These are phyloP conservation scores for Philopedon plagiatum DNA, from an alignment of 2,888 invertebrate species.

Conservation along the genomic window DNA sequence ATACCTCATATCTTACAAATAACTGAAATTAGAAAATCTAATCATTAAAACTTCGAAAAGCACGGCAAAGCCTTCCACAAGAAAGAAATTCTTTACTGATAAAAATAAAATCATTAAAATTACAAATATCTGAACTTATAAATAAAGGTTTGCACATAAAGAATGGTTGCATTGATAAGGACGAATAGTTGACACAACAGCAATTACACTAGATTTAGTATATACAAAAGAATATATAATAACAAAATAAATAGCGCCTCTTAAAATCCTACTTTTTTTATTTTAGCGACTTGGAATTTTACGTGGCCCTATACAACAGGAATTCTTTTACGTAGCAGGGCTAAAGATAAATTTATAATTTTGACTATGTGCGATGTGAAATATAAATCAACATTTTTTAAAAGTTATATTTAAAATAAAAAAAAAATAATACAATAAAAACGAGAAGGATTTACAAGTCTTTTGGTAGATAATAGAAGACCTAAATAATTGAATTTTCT, in stretches of 20 bases:
- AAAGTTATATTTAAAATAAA: slow-evolving; percentile 16
- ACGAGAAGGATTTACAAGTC: slow-evolving; percentile 51
- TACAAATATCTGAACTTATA: not conserved
- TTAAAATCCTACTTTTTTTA: not conserved
- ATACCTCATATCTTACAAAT: too few relatives aligned
- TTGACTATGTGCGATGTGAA: slow-evolving; percentile 5
- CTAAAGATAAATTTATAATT: not conserved
- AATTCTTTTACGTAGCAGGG: not conserved
- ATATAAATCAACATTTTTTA: slow-evolving; percentile 4
- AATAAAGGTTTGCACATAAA: slow-evolving; percentile 12
- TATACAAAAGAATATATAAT: slow-evolving; percentile 16
- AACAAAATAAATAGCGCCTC: not conserved
- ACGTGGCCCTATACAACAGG: not conserved
- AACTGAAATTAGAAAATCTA: too few relatives aligned
- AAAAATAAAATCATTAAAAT: slow-evolving; percentile 3
- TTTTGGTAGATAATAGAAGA: slow-evolving; percentile 38
- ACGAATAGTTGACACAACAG: slow-evolving; percentile 19
- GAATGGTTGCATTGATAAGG: slow-evolving; percentile 16
- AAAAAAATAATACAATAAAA: slow-evolving; percentile 39
- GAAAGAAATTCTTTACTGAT: not conserved
- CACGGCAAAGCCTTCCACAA: not conserved
- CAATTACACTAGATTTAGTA: slow-evolving; percentile 6
- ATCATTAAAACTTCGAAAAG: not conserved
- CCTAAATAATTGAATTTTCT: slow-evolving; percentile 30
- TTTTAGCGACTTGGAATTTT: not conserved